Percentiles rank a stretch among this genome's conserved stretches.
Evolutionary conservation across 2,797 vertebrate genomes (phyloP).

Genomic region (Labroides dimidiatus): DNA sequence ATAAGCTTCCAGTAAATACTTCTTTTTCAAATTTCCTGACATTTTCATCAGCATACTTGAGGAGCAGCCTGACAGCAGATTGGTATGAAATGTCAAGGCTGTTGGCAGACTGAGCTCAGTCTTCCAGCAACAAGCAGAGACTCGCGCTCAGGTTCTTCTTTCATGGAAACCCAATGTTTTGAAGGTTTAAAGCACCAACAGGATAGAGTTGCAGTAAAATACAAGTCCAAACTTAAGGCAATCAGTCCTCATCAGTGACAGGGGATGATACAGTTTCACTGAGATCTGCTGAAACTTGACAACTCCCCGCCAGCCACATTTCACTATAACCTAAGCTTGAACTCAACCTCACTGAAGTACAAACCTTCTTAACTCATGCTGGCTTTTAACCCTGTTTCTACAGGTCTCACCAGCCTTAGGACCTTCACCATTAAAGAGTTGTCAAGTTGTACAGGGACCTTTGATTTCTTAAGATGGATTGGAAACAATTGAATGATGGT

Average conservation of each 20-base stretch:
- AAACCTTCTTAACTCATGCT: conserved; percentile 6
- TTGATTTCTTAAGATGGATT: no score
- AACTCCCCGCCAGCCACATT: conserved; percentile 6
- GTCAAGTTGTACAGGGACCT: conserved; percentile 30
- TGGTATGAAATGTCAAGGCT: conserved; percentile 40
- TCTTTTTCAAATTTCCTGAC: conserved; percentile 18
- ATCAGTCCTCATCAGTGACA: conserved; percentile 39
- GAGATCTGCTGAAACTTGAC: conserved; percentile 58
- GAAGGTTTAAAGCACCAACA: conserved; percentile 56
- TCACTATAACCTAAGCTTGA: conserved; percentile 45
- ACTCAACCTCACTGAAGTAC: conserved; percentile 9
- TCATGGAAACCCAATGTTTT: conserved; percentile 54
- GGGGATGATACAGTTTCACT: conserved; percentile 38
- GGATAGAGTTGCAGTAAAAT: conserved; percentile 55
- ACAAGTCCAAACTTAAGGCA: conserved; percentile 52
- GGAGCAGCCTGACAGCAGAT: conserved; percentile 15
- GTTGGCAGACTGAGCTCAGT: conserved; percentile 25
- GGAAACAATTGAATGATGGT: no score
- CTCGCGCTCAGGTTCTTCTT: conserved; percentile 47
- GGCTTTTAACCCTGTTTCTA: conserved; percentile 36
- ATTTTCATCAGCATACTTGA: conserved; percentile 26
- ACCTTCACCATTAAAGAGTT: conserved; percentile 31
- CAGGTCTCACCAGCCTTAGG: conserved; percentile 50
- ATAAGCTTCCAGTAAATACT: conserved; percentile 3
- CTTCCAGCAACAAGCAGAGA: conserved; percentile 53